These are phyloP conservation scores for Andrena fulva DNA, from an alignment of 2,888 invertebrate genomes.

Conservation along the genomic window DNA sequence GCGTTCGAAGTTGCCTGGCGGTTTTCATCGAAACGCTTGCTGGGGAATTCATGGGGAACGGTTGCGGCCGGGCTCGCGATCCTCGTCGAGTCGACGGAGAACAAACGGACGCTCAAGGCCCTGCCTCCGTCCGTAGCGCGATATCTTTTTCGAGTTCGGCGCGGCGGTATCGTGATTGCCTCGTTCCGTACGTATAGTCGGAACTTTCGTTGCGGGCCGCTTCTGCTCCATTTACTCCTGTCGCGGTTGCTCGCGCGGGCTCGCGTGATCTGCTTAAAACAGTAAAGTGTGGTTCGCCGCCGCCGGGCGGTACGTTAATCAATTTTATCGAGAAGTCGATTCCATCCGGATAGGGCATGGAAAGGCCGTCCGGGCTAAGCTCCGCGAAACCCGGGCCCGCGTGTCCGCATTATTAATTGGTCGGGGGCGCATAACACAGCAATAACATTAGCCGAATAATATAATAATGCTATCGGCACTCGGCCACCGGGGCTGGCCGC, in stretches of 20 bases:
- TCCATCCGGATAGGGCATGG: constrained; percentile 61
- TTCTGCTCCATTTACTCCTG: constrained; percentile 56
- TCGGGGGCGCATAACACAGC: constrained; percentile 65
- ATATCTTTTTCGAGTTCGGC: constrained; percentile 14
- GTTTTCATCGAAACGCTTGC: neutral
- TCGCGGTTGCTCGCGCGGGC: constrained; percentile 24
- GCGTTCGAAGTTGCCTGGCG: neutral
- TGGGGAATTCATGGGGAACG: constrained; percentile 26
- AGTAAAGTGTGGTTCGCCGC: constrained; percentile 59
- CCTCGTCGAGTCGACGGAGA: neutral
- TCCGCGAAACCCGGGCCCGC: constrained; percentile 58
- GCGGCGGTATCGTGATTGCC: constrained; percentile 45
- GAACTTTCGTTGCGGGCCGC: constrained; percentile 42
- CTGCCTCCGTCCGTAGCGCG: neutral
- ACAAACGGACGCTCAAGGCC: constrained; percentile 14
- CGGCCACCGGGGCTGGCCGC: constrained; percentile 55
- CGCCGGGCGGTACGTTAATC: constrained; percentile 66
- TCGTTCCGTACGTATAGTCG: constrained; percentile 4
- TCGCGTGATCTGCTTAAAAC: constrained; percentile 61
- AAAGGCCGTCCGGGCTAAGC: constrained; percentile 54
- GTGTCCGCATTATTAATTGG: constrained; percentile 74
- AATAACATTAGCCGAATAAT: constrained; percentile 80
- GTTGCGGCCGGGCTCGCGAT: neutral
- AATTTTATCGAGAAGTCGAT: constrained; percentile 73
- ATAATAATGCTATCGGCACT: constrained; percentile 75